phyloP scores from a whole-genome alignment of 2,113 vertebrate genomes.

The Origma solitaria region DNA sequence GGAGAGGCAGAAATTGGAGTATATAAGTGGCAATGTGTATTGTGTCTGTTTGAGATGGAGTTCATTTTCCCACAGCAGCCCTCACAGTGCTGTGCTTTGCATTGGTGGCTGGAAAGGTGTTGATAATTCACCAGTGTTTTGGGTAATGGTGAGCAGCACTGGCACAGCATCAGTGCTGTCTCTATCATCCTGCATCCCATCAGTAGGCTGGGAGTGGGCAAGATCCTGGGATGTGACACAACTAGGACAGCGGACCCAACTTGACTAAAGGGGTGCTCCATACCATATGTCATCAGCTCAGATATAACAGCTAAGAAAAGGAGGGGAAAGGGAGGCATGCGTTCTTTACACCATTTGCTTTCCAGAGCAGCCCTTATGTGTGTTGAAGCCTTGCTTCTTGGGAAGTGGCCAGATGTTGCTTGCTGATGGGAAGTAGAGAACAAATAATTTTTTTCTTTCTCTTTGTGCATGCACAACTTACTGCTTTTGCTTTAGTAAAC shows the following conservation, averaged over 20 bases:
- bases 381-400: neutral
- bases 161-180: neutral
- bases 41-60: neutral
- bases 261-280: neutral
- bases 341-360: neutral
- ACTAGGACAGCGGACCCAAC: neutral
- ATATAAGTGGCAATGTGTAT: neutral
- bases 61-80: neutral
- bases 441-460: too few relatives aligned
- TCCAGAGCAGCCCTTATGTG: neutral
- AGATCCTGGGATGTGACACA: neutral
- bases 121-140: neutral
- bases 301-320: neutral
- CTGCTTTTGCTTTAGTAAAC: neutral
- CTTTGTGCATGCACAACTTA: fast-evolving
- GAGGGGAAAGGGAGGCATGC: neutral
- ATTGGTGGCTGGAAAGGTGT: neutral
- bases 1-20: neutral
- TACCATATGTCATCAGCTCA: neutral
- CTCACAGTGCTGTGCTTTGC: neutral
- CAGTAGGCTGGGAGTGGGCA: too few relatives aligned
- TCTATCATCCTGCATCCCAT: neutral
- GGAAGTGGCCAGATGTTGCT: neutral
- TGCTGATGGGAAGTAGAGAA: neutral
- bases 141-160: neutral